These are phyloP conservation scores for Hypanus sabinus DNA, from an alignment of 2,113 vertebrate genomes.

Conservation along the genomic window DNA sequence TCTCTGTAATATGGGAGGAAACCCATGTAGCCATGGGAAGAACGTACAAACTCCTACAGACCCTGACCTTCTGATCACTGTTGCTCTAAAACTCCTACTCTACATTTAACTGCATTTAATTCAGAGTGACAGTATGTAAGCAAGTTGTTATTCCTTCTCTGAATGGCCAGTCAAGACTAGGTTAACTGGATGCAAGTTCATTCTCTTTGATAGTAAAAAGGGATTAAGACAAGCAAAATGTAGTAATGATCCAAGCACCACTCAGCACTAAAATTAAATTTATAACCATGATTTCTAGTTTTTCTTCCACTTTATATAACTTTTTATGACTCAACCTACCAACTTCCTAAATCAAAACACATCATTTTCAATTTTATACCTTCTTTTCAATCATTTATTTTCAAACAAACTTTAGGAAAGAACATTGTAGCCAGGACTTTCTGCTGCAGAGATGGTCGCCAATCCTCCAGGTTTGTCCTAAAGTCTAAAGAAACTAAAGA, in stretches of 20 bases:
- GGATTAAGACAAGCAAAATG: neutral
- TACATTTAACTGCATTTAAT: neutral
- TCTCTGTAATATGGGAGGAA: too few relatives aligned
- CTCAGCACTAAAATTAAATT: neutral
- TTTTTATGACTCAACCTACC: neutral
- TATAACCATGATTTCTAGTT: neutral
- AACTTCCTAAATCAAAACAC: neutral
- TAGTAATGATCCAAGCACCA: neutral
- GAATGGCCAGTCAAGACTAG: neutral
- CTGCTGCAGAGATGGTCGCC: neutral
- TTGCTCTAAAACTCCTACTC: too few relatives aligned
- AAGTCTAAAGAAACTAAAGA: neutral
- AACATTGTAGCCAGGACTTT: neutral
- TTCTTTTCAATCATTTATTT: neutral
- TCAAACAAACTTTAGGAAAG: too few relatives aligned
- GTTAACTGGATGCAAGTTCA: neutral
- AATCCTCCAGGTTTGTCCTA: neutral
- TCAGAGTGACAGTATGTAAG: neutral
- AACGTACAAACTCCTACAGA: too few relatives aligned
- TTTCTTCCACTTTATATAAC: neutral
- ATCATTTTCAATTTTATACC: constrained; percentile 7
- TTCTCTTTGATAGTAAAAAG: neutral
- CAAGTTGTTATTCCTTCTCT: neutral
- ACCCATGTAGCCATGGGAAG: too few relatives aligned
- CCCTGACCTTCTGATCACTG: too few relatives aligned